A percentile compares a stretch with the other conserved stretches of the same genome.
phyloP scores from a whole-genome alignment of 2,888 invertebrate genomes.

The Lasiommata megera region DNA sequence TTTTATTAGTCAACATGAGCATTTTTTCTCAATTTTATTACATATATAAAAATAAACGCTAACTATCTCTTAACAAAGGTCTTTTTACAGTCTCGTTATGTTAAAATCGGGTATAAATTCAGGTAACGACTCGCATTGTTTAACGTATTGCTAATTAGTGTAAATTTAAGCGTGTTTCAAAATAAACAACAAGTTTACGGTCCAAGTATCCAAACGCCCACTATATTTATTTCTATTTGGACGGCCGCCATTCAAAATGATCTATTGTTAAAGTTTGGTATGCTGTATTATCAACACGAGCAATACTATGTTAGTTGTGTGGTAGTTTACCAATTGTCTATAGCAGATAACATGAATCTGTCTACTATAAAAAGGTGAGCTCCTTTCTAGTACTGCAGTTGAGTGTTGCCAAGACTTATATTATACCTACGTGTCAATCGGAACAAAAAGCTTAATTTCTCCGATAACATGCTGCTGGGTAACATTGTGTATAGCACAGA shows the following conservation, averaged over 20 bases:
- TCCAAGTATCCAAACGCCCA: constrained; percentile 41
- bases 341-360: too few relatives aligned
- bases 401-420: not conserved
- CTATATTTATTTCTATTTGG: constrained; percentile 38
- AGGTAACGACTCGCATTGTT: constrained; percentile 3
- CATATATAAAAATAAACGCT: not conserved
- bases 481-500: too few relatives aligned
- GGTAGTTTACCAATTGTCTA: too few relatives aligned
- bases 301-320: too few relatives aligned
- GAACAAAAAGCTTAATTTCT: too few relatives aligned
- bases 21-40: constrained; percentile 9
- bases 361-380: not conserved
- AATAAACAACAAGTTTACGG: constrained; percentile 44
- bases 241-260: constrained; percentile 42
- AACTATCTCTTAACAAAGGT: not conserved
- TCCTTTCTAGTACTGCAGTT: not conserved
- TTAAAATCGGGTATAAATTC: constrained; percentile 7
- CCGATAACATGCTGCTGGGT: too few relatives aligned
- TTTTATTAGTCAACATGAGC: not conserved
- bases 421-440: too few relatives aligned
- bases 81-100: not conserved
- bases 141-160: constrained; percentile 34
- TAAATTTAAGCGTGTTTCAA: constrained; percentile 36
- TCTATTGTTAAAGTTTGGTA: constrained; percentile 43
- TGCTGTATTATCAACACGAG: constrained; percentile 34